Base-by-base conservation (phyloP, 2,888 invertebrate genomes). In the Machimus rusticus region DNA sequence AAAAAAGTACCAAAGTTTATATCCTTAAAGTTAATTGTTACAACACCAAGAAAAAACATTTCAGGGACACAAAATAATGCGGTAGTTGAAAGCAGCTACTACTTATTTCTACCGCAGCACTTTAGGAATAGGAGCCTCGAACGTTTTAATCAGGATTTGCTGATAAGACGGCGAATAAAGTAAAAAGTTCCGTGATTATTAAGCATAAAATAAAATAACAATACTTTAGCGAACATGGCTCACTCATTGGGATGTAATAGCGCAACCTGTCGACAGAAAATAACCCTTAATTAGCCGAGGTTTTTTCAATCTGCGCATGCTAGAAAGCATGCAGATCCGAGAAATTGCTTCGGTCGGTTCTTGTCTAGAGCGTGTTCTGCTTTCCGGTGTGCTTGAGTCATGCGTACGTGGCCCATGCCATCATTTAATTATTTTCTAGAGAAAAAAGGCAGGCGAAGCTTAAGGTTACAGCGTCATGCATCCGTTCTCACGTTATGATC, bases 401-500 rank as follows among this genome's bases (percentile, higher is more conserved):
- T 79, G 51, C 79, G 79, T 79, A 79, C 46, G 23, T 57, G 23
- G 9, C 57, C 46, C 79, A 79, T 79, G 46, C 46, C 19, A 46
- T 28, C 79, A 79, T 79, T 79, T 46, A 79, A 79, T 51, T 79
- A 84, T 57, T 84, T 84, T 84, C 82, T 66, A 57, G 37, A 55
- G n/a, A 84, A 84, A 84, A 66, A 66, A n/a, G n/a, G 16, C 51
- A 19, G 1, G n/a, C 28, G 39, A 37, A 43, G 34, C 51, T 85
- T 74, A 46, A 85, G 74, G 85, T 74, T 57, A 74, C 74, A 74
- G 37, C 85, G 85, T 85, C 85, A 85, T 85, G 85, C 85, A 85
- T 85, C 85, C 85, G 85, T 85, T 85, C 85, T 51, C 85, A 85
- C 74, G 85, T 82, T 37, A 66, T 82, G 82, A 82, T 82, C 82